Evolutionary conservation across 2,888 invertebrate species (phyloP).

Genomic region (Clostera curtula): DNA sequence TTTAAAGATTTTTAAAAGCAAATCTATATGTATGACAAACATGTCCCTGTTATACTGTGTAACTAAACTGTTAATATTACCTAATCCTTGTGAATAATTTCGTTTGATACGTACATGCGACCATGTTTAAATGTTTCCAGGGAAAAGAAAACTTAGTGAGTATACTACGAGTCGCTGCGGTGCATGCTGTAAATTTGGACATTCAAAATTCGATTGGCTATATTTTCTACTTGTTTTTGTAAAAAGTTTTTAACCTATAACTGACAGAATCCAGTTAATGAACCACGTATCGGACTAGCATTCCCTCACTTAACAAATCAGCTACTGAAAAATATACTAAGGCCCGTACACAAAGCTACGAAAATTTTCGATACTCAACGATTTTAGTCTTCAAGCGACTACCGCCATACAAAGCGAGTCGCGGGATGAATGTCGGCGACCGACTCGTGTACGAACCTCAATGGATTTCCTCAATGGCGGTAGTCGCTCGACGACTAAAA

Average conservation of each 20-base stretch:
- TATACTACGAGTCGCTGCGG: slow-evolving; percentile 44
- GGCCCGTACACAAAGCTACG: too few relatives aligned
- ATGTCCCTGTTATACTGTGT: slow-evolving; percentile 26
- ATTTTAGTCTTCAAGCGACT: too few relatives aligned
- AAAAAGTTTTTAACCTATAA: slow-evolving; percentile 14
- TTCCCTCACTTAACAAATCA: too few relatives aligned
- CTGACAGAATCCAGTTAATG: too few relatives aligned
- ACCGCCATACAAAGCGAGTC: too few relatives aligned
- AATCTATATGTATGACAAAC: slow-evolving; percentile 32
- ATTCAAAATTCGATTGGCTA: slow-evolving; percentile 11
- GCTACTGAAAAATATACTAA: too few relatives aligned
- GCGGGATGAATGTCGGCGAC: too few relatives aligned
- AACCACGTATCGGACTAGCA: too few relatives aligned
- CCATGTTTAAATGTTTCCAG: slow-evolving; percentile 65
- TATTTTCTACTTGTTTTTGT: slow-evolving; percentile 8
- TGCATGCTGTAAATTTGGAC: slow-evolving; percentile 34
- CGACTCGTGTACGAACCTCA: too few relatives aligned
- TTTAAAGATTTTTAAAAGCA: slow-evolving; percentile 51
- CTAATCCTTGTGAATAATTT: slow-evolving; percentile 55
- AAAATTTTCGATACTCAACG: too few relatives aligned
- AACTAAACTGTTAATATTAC: slow-evolving; percentile 21
- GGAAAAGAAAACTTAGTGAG: slow-evolving; percentile 73
- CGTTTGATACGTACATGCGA: slow-evolving; percentile 50
- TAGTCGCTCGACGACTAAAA: too few relatives aligned
- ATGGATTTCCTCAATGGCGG: too few relatives aligned